These are phyloP conservation scores for Diachasmimorpha longicaudata DNA, from an alignment of 1,140 invertebrate species.

Conservation along the genomic window DNA sequence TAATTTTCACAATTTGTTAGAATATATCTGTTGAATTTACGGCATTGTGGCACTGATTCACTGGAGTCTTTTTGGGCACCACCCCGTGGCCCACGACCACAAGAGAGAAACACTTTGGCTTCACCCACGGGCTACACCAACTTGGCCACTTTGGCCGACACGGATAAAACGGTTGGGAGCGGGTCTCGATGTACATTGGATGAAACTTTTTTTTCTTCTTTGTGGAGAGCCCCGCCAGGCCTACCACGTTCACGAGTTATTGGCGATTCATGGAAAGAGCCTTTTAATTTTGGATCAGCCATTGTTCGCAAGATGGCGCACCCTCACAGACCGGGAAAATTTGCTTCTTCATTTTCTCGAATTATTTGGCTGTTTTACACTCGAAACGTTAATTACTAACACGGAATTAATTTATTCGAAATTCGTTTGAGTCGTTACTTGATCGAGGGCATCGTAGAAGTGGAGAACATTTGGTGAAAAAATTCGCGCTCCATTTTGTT, in stretches of 20 bases:
- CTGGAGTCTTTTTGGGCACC: not conserved
- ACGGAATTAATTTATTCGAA: too few relatives aligned
- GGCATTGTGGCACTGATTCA: not conserved
- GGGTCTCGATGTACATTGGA: conserved; percentile 24
- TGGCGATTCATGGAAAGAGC: not conserved
- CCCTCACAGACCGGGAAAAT: not conserved
- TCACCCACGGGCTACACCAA: conserved; percentile 32
- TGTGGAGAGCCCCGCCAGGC: conserved; percentile 46
- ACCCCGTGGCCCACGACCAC: conserved; percentile 8
- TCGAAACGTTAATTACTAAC: too few relatives aligned
- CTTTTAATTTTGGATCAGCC: not conserved
- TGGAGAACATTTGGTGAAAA: not conserved
- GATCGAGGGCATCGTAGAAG: not conserved
- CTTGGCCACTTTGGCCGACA: conserved; percentile 36
- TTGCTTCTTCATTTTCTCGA: not conserved
- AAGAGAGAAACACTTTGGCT: conserved; percentile 19
- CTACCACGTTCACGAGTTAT: conserved; percentile 44
- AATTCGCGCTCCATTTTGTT: not conserved
- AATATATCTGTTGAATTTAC: not conserved
- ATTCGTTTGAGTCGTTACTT: not conserved
- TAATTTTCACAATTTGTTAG: not conserved
- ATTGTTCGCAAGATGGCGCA: not conserved
- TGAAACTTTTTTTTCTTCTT: conserved; percentile 18
- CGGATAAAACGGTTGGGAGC: conserved; percentile 42
- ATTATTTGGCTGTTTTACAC: not conserved